phyloP scores from a whole-genome alignment of 1,140 invertebrate species.

The Drosophila kepulauana region DNA sequence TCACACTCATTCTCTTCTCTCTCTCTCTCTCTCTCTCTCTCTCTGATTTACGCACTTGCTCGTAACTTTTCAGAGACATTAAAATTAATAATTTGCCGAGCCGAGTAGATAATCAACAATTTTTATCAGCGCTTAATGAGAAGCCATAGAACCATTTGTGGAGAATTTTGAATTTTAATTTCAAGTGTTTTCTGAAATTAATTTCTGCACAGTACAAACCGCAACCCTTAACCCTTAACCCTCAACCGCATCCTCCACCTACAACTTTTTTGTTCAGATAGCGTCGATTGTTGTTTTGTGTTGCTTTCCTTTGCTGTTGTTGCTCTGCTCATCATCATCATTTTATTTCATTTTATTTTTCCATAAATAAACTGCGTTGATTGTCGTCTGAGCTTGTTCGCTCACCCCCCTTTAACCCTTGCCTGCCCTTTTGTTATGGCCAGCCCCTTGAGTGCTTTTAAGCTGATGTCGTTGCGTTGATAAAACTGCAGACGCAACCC shows the following conservation, averaged over 20 bases:
- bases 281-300: constrained; percentile 49
- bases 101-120: constrained; percentile 54
- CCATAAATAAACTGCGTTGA: constrained; percentile 83
- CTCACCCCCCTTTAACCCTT: constrained; percentile 60
- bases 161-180: constrained; percentile 75
- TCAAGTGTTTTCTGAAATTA: constrained; percentile 68
- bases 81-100: constrained; percentile 78
- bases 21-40: not conserved
- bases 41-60: constrained; percentile 40
- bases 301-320: constrained; percentile 29
- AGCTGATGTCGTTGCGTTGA: constrained; percentile 80
- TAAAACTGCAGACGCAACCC: constrained; percentile 80
- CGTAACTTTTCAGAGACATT: constrained; percentile 57
- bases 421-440: constrained; percentile 16
- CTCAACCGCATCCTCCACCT: constrained; percentile 10
- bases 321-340: constrained; percentile 74
- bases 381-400: constrained; percentile 61
- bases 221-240: constrained; percentile 79
- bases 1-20: not conserved
- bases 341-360: constrained; percentile 84
- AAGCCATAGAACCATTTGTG: constrained; percentile 7
- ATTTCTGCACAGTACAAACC: constrained; percentile 57
- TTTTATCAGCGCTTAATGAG: constrained; percentile 78
- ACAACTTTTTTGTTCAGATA: constrained; percentile 34
- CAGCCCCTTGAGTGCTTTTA: constrained; percentile 80